These are phyloP conservation scores for Gobio gobio DNA, from an alignment of 2,113 vertebrate genomes.

Conservation along the genomic window DNA sequence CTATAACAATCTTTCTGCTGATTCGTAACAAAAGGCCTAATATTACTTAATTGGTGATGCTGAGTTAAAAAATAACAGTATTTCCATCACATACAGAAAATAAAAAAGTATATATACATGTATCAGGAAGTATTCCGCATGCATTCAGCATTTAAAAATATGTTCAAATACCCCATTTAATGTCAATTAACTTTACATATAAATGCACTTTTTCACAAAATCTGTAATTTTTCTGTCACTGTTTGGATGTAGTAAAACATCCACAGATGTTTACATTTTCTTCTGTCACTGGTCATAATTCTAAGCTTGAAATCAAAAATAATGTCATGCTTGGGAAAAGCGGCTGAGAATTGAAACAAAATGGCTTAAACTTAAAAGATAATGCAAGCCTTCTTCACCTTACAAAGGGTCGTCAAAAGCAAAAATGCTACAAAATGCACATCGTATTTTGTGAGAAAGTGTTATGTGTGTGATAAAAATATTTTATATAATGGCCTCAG, in stretches of 20 bases:
- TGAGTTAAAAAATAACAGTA: not conserved
- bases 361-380: not conserved
- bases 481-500: too few species aligned
- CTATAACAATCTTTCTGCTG: not conserved
- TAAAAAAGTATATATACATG: not conserved
- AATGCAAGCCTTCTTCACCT: not conserved
- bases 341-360: not conserved
- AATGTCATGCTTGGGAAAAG: not conserved
- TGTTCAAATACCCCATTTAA: not conserved
- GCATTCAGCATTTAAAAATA: not conserved
- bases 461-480: not conserved
- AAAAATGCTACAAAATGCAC: not conserved
- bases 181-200: too few species aligned
- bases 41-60: not conserved
- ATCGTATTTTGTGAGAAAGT: not conserved
- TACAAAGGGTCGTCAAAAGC: not conserved
- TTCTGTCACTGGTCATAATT: too few species aligned
- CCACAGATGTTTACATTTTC: too few species aligned
- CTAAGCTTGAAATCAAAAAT: not conserved
- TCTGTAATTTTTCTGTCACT: too few species aligned
- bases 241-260: too few species aligned
- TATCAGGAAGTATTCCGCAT: not conserved
- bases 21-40: not conserved
- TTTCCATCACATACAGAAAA: too few species aligned
- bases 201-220: too few species aligned